phyloP scores from a whole-genome alignment of 2,113 vertebrate species.

The Alethe diademata region DNA sequence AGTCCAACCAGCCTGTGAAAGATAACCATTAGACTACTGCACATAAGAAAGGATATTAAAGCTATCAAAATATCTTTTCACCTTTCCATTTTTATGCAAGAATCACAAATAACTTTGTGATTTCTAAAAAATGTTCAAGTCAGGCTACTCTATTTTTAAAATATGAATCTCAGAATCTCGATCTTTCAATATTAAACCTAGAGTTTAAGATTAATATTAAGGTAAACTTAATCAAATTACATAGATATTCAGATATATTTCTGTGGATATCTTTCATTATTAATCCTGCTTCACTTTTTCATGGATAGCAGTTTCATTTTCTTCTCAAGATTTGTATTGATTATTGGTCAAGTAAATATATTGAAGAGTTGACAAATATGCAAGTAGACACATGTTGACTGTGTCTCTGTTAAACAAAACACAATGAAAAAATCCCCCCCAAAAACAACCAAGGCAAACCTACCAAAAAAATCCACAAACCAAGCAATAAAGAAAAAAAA shows the following conservation, averaged over 20 bases:
- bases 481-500: neutral
- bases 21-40: neutral
- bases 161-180: neutral
- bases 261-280: neutral
- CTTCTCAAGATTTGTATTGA: neutral
- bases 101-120: neutral
- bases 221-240: neutral
- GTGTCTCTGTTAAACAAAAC: neutral
- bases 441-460: neutral
- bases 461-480: neutral
- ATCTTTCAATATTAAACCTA: neutral
- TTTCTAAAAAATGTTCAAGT: neutral
- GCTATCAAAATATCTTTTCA: neutral
- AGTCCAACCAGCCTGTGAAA: conserved; percentile 75
- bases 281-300: neutral
- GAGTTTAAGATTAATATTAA: neutral
- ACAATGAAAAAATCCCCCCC: too few species aligned
- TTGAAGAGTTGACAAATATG: neutral
- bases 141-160: neutral
- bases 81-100: neutral
- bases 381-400: neutral
- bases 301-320: neutral
- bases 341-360: neutral
- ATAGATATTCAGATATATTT: neutral
- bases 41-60: neutral